Evolutionary conservation across 2,888 invertebrate genomes (phyloP).

Genomic region (Embidobia sp.): DNA sequence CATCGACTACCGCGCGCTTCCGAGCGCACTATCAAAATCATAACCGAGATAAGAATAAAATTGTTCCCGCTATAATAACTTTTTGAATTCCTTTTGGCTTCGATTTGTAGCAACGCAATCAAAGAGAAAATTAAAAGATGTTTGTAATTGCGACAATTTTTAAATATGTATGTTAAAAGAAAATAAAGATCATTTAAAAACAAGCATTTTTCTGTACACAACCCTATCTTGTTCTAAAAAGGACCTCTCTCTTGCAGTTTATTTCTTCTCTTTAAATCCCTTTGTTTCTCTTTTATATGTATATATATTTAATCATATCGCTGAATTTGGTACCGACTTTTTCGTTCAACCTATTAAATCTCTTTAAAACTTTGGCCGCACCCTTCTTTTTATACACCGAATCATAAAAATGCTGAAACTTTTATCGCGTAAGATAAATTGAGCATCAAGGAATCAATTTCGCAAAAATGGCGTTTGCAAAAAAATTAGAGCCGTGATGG

Average conservation of each 20-base stretch:
- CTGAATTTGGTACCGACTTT: slow-evolving; percentile 46
- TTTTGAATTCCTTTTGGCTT: slow-evolving; percentile 7
- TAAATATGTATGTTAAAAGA: not conserved
- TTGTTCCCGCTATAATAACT: not conserved
- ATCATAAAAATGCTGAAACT: slow-evolving; percentile 57
- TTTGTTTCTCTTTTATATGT: no score
- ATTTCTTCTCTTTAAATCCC: not conserved
- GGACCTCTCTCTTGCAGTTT: no score
- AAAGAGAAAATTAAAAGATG: no score
- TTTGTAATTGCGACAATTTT: no score
- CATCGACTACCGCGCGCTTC: not conserved
- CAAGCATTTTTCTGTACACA: no score
- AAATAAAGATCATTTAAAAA: no score
- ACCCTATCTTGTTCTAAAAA: no score
- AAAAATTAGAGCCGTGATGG: slow-evolving; percentile 25
- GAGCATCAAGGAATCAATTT: slow-evolving; percentile 50
- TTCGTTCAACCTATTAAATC: slow-evolving; percentile 48
- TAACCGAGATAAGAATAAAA: slow-evolving; percentile 20
- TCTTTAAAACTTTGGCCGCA: slow-evolving; percentile 53
- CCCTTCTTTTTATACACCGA: slow-evolving; percentile 39
- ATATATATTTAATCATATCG: slow-evolving; percentile 16
- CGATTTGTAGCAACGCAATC: slow-evolving; percentile 1
- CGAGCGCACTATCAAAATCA: slow-evolving; percentile 37
- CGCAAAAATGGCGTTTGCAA: slow-evolving; percentile 26
- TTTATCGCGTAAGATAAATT: slow-evolving; percentile 52